These are phyloP conservation scores for Brachyhypopomus occidentalis DNA, from an alignment of 2,113 vertebrate species.

Conservation along the genomic window DNA sequence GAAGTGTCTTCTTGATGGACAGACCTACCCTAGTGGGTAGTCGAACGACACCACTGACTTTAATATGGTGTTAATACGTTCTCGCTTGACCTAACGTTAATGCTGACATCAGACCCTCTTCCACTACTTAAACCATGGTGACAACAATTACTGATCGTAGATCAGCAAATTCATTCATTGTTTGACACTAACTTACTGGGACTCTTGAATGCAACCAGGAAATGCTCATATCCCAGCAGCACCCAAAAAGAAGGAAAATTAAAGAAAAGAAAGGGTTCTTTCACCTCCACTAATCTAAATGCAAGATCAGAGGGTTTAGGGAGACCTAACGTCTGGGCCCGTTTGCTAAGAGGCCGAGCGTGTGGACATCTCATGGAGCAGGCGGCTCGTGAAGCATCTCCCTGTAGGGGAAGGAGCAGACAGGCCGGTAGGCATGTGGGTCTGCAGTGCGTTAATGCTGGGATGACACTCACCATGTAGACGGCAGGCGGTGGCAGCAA, in stretches of 20 bases:
- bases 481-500: slow-evolving; percentile 10
- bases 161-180: neutral
- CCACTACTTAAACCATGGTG: neutral
- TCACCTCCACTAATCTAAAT: slow-evolving; percentile 59
- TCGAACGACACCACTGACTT: too few relatives aligned
- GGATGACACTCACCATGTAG: slow-evolving; percentile 13
- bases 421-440: slow-evolving; percentile 38
- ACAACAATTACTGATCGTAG: neutral
- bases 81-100: neutral
- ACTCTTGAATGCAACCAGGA: too few relatives aligned
- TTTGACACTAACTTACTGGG: too few relatives aligned
- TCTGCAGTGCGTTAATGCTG: slow-evolving; percentile 13
- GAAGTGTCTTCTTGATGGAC: slow-evolving; percentile 55
- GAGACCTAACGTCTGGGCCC: slow-evolving; percentile 42
- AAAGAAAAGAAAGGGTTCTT: slow-evolving; percentile 55
- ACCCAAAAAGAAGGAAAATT: too few relatives aligned
- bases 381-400: slow-evolving; percentile 38
- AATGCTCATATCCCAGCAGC: too few relatives aligned
- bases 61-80: too few relatives aligned
- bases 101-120: neutral
- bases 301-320: slow-evolving; percentile 34
- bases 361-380: slow-evolving; percentile 11
- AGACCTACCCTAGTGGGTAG: slow-evolving; percentile 46
- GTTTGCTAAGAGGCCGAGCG: slow-evolving; percentile 13
- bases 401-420: slow-evolving; percentile 11